These are phyloP conservation scores for Bubo blakistoni DNA, from an alignment of 2,113 vertebrate species.

Conservation along the genomic window DNA sequence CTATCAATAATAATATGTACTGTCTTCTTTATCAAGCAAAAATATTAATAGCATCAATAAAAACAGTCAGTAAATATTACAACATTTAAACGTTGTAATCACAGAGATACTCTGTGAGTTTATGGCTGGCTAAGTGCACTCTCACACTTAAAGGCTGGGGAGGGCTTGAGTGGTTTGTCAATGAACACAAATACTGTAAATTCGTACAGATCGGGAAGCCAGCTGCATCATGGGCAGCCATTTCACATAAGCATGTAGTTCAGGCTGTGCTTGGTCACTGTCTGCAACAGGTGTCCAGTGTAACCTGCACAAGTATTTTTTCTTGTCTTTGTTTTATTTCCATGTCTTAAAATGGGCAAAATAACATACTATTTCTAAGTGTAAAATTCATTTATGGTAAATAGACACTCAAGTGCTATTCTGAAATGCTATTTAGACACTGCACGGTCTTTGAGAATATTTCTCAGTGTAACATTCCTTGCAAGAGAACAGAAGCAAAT, in stretches of 20 bases:
- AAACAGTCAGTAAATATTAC: background rate
- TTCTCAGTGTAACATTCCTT: background rate
- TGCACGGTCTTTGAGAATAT: background rate
- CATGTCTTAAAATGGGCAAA: background rate
- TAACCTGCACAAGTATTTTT: background rate
- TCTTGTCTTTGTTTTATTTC: background rate
- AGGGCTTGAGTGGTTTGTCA: background rate
- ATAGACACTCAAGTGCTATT: background rate
- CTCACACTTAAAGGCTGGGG: background rate
- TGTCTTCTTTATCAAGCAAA: background rate
- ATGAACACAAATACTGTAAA: background rate
- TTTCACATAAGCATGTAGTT: background rate
- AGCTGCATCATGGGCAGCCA: background rate
- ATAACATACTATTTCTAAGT: background rate
- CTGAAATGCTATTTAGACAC: background rate
- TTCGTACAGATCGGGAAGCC: background rate
- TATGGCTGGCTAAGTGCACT: background rate
- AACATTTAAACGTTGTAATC: background rate
- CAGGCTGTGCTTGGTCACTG: background rate
- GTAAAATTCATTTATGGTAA: background rate
- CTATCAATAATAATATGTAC: background rate
- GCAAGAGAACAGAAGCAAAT: background rate
- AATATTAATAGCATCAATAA: background rate
- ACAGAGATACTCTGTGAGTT: background rate
- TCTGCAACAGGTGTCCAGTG: background rate